Evolutionary conservation across 1,140 invertebrate genomes (phyloP).

Genomic region (Nomia melanderi): DNA sequence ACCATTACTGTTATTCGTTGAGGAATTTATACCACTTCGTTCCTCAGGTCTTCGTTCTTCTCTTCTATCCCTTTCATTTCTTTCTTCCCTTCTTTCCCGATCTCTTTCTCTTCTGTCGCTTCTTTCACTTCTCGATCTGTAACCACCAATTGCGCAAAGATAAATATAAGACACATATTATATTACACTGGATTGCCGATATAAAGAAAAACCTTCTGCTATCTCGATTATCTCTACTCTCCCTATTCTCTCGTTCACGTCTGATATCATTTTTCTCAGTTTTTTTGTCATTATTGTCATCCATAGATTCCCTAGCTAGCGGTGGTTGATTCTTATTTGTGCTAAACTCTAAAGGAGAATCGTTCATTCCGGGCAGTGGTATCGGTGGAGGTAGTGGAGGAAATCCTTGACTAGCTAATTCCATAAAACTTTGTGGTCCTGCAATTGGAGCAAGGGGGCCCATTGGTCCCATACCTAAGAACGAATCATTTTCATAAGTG

Average conservation of each 20-base stretch:
- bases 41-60: conserved; percentile 73
- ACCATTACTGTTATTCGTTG: conserved; percentile 65
- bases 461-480: conserved; percentile 77
- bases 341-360: conserved; percentile 86
- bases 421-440: conserved; percentile 79
- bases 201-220: conserved; percentile 67
- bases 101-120: conserved; percentile 77
- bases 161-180: neutral
- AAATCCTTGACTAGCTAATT: conserved; percentile 78
- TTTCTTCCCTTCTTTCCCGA: conserved; percentile 77
- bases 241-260: conserved; percentile 73
- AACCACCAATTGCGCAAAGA: neutral
- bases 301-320: conserved; percentile 78
- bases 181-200: neutral
- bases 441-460: conserved; percentile 76
- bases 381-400: conserved; percentile 76
- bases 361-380: conserved; percentile 83
- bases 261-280: conserved; percentile 78
- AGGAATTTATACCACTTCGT: conserved; percentile 63
- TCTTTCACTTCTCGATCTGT: conserved; percentile 73
- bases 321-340: conserved; percentile 85
- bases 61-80: conserved; percentile 74
- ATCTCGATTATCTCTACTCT: conserved; percentile 71
- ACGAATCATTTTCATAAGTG: neutral
- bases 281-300: conserved; percentile 78